phyloP scores from a whole-genome alignment of 1,140 invertebrate genomes.

The Akabosia matsudoensis region DNA sequence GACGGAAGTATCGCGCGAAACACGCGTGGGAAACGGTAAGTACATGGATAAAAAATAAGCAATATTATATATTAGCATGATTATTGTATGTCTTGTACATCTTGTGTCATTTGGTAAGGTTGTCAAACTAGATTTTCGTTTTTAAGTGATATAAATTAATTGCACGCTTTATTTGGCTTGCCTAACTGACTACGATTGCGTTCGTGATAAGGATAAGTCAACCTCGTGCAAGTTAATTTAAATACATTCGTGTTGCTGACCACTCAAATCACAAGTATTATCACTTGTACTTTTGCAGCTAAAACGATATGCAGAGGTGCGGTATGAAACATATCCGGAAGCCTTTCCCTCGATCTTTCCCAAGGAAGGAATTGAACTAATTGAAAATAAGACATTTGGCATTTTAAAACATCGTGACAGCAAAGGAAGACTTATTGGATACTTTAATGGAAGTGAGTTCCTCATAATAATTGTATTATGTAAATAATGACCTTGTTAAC shows the following conservation, averaged over 20 bases:
- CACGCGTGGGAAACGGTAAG: constrained; percentile 2
- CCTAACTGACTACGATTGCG: too few relatives aligned
- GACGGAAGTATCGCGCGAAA: neutral
- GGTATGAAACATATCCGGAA: neutral
- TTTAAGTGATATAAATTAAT: too few relatives aligned
- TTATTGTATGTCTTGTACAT: constrained; percentile 1
- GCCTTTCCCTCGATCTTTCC: neutral
- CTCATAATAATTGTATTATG: neutral
- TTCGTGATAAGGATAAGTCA: too few relatives aligned
- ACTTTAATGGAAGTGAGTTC: neutral
- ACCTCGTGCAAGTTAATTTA: neutral
- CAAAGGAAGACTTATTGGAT: neutral
- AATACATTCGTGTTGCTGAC: neutral
- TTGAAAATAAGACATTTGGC: neutral
- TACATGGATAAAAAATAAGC: neutral
- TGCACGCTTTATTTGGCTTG: too few relatives aligned
- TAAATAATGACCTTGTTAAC: too few relatives aligned
- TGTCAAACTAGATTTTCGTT: too few relatives aligned
- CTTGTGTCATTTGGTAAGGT: neutral
- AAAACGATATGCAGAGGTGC: neutral
- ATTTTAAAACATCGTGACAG: neutral
- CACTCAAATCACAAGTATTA: neutral
- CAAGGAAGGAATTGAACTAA: neutral
- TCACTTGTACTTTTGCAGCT: neutral
- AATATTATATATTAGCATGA: neutral